These are phyloP conservation scores for Drosophila burlai DNA, from an alignment of 1,140 invertebrate species.

Conservation along the genomic window DNA sequence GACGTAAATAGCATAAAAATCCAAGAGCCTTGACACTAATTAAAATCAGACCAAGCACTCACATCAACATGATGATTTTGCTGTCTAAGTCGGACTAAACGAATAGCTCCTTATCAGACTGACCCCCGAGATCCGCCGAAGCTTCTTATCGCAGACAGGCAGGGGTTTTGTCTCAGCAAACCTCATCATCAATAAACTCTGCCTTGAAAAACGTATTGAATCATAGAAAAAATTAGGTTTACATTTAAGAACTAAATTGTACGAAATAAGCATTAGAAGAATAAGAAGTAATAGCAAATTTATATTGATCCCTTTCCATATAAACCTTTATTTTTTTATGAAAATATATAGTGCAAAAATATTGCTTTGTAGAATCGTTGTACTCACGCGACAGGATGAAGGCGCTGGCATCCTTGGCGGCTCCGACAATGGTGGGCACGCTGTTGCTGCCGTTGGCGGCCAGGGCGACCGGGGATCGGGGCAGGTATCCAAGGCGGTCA, in stretches of 20 bases:
- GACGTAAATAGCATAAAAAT: slow-evolving; percentile 22
- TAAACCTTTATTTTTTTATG: neutral
- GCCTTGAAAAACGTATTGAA: neutral
- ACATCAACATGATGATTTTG: neutral
- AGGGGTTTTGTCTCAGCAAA: neutral
- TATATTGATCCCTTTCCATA: too few species aligned
- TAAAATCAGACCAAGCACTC: slow-evolving; percentile 4
- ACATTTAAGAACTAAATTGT: neutral
- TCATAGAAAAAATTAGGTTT: neutral
- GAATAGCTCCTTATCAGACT: slow-evolving; percentile 4
- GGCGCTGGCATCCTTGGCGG: slow-evolving; percentile 76
- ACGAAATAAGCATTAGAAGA: neutral
- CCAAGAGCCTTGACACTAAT: slow-evolving; percentile 14
- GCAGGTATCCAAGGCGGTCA: slow-evolving; percentile 68
- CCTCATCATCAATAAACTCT: neutral
- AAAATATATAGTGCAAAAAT: too few species aligned
- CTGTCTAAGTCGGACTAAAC: neutral
- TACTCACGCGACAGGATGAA: slow-evolving; percentile 79
- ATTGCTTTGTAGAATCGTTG: neutral
- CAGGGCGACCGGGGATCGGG: slow-evolving; percentile 60
- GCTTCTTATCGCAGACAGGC: slow-evolving; percentile 19
- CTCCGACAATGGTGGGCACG: slow-evolving; percentile 64
- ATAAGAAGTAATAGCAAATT: too few species aligned
- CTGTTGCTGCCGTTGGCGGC: slow-evolving; percentile 47
- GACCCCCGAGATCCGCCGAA: slow-evolving; percentile 9